Conservation (phyloP, 2,888 invertebrate species). For the Oscheius sp. region DNA sequence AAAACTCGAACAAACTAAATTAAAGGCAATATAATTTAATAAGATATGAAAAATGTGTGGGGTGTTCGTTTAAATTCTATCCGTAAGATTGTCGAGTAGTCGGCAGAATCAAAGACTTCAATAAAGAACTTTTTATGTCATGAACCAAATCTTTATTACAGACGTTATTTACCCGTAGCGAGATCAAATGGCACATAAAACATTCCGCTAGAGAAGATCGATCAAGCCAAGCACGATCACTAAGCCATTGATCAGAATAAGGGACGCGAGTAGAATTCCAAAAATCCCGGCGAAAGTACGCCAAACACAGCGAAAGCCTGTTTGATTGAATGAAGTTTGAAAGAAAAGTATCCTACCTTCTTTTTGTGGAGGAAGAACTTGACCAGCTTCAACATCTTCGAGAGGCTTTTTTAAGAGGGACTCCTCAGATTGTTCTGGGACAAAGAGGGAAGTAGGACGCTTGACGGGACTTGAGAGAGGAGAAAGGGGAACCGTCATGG, state of each 20-base stretch:
- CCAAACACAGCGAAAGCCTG: constrained; percentile 20
- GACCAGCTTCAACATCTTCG: background rate
- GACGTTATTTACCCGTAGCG: background rate
- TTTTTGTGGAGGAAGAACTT: background rate
- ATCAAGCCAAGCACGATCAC: constrained; percentile 16
- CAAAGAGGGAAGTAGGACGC: background rate
- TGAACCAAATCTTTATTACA: background rate
- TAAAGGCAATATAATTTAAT: no score
- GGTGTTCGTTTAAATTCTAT: background rate
- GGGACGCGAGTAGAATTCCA: background rate
- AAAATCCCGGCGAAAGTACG: background rate
- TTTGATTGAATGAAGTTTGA: background rate
- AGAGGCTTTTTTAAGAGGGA: background rate
- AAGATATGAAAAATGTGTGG: background rate
- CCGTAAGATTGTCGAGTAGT: no score
- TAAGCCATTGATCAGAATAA: constrained; percentile 17
- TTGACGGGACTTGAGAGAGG: constrained; percentile 13
- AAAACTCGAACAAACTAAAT: no score
- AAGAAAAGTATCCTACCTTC: background rate
- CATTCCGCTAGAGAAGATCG: background rate
- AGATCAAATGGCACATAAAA: background rate
- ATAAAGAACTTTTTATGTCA: no score
- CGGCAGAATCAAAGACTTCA: no score
- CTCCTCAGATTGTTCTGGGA: background rate
- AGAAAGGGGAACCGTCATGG: constrained; percentile 2